These are phyloP conservation scores for Rhea pennata DNA, from an alignment of 2,113 vertebrate species.

Conservation along the genomic window DNA sequence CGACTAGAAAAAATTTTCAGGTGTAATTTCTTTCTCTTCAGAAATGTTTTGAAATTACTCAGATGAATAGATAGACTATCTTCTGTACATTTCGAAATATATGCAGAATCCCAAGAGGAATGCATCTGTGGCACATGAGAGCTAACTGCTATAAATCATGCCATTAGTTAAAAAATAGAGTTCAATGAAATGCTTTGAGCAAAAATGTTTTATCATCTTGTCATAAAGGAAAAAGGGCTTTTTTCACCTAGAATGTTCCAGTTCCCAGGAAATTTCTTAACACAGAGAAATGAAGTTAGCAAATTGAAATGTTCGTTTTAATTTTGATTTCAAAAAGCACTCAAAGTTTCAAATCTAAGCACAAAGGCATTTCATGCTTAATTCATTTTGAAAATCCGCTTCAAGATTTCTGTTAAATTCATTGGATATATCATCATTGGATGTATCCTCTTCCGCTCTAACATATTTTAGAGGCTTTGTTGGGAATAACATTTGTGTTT, in stretches of 20 bases:
- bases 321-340: neutral
- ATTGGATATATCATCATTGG: neutral
- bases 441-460: neutral
- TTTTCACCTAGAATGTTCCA: neutral
- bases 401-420: neutral
- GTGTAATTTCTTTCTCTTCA: neutral
- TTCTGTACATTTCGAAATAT: neutral
- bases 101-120: neutral
- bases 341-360: neutral
- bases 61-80: neutral
- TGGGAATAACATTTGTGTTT: neutral
- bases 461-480: neutral
- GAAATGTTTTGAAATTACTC: neutral
- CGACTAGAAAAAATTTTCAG: neutral
- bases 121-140: neutral
- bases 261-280: conserved; percentile 6
- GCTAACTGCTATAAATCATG: neutral
- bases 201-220: neutral
- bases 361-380: conserved; percentile 18
- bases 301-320: neutral
- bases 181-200: neutral
- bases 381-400: conserved; percentile 4
- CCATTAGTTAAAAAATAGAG: neutral
- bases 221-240: neutral
- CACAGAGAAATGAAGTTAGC: neutral